Percentiles rank a stretch among this genome's conserved stretches.
These are phyloP conservation scores for Phoeniculus purpureus DNA, from an alignment of 2,797 vertebrate species.

Conservation along the genomic window DNA sequence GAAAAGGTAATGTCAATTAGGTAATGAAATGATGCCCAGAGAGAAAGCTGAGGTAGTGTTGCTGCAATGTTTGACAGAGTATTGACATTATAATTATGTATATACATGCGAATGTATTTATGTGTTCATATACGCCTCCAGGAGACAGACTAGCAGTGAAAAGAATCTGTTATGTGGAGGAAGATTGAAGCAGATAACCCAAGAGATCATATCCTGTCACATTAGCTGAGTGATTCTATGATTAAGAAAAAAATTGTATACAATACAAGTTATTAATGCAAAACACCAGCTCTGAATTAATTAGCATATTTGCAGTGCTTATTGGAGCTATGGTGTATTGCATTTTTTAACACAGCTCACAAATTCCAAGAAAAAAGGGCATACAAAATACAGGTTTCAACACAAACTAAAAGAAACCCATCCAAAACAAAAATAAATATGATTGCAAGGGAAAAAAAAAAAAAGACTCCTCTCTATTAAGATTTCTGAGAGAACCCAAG, in stretches of 20 bases:
- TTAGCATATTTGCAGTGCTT: slow-evolving; percentile 10
- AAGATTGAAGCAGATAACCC: slow-evolving; percentile 2
- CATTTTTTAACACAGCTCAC: slow-evolving; percentile 36
- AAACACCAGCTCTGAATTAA: slow-evolving; percentile 10
- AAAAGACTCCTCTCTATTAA: background rate
- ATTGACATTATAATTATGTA: background rate
- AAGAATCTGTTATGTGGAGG: background rate
- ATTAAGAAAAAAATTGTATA: background rate
- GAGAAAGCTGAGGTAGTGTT: background rate
- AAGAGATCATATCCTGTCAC: background rate
- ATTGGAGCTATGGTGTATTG: background rate
- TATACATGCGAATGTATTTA: background rate
- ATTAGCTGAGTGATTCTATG: background rate
- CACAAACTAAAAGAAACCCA: background rate
- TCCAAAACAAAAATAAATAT: slow-evolving; percentile 1
- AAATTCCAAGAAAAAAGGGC: background rate
- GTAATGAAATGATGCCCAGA: background rate
- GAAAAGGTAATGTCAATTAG: background rate
- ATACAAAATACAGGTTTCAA: background rate
- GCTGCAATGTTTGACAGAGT: background rate
- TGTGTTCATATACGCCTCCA: background rate
- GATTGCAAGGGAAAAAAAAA: background rate
- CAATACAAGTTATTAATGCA: background rate
- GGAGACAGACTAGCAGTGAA: background rate
- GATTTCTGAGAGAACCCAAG: background rate